A percentile compares a stretch with the other conserved stretches of the same genome.
These are phyloP conservation scores for Lutraria lutraria DNA, from an alignment of 2,888 invertebrate genomes.

Conservation along the genomic window DNA sequence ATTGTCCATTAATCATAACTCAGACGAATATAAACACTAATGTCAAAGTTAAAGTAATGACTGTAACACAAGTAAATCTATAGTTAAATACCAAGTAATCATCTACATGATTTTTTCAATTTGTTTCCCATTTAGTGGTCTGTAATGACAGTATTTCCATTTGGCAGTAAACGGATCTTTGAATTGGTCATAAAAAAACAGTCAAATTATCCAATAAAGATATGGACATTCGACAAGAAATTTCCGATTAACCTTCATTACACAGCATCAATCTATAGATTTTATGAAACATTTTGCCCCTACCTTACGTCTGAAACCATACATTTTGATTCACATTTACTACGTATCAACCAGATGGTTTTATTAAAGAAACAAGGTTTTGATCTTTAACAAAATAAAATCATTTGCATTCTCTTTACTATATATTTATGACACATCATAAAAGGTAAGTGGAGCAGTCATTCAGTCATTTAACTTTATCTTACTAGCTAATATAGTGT, in stretches of 20 bases:
- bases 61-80: background rate
- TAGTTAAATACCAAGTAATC: background rate
- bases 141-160: background rate
- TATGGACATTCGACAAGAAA: background rate
- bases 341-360: no score
- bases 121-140: background rate
- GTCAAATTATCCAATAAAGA: background rate
- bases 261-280: background rate
- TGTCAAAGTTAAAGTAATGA: background rate
- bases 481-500: no score
- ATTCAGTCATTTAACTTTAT: no score
- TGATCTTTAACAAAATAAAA: no score
- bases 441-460: no score
- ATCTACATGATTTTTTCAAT: background rate
- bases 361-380: no score
- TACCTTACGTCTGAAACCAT: no score
- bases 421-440: no score
- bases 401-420: no score
- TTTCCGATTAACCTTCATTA: background rate
- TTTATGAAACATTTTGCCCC: no score
- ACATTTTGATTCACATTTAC: no score
- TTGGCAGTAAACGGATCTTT: background rate
- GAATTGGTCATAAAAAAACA: background rate
- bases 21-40: background rate
- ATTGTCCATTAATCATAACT: background rate